Evolutionary conservation across 2,113 vertebrate genomes (phyloP), one percentile per base, ranked within the genome.

Genomic region (Pseudopipra pipra): DNA sequence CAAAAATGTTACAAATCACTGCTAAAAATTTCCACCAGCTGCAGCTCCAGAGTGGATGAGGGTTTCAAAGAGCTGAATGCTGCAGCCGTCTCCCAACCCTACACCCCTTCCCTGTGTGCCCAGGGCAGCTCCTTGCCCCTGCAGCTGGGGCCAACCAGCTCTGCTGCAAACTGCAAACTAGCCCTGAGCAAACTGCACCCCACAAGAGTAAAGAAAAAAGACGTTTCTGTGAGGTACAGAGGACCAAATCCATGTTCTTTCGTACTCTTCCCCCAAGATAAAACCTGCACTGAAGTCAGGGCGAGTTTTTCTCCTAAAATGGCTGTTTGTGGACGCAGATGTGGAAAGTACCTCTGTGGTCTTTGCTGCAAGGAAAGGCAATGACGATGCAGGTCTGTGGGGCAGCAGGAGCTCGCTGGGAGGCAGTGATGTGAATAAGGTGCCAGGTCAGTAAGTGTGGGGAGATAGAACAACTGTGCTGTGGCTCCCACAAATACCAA

Each of bases 81-180:
- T 2, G 3, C 14, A 43, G 63, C 16, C 0, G 1, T 25, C 14
- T 86, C 16, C 12, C 43, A 58, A 10, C 31, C 43, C 39, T 0
- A 2, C 1, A 2, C 8, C 47, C 35, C 24, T 44, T 68, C 33
- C 10, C 17, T 2, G 6, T 0, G 1, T 58, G 54, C 35, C 44
- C 39, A 12, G 41, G 28, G 14, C 44, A 27, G 51, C 63, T 51
- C 31, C 8, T 1, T 22, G 49, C 5, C 24, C 61, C 54, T 1
- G 2, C 0, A 4, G 52, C 74, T 1, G 6, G 23, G 33, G 31
- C 43, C 4, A 0, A 21, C 46, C 33, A 16, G 23, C 37, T 71
- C 17, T 9, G 16, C 28, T 15, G 18, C 51, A 52, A 28, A 52
- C 51, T 27, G 51, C 25, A 52, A 52, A 52, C 25, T 15, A 28